Evolutionary conservation across 64 coral and sea anemone species (phyloP).

Genomic region (Stichodactyla helianthus): DNA sequence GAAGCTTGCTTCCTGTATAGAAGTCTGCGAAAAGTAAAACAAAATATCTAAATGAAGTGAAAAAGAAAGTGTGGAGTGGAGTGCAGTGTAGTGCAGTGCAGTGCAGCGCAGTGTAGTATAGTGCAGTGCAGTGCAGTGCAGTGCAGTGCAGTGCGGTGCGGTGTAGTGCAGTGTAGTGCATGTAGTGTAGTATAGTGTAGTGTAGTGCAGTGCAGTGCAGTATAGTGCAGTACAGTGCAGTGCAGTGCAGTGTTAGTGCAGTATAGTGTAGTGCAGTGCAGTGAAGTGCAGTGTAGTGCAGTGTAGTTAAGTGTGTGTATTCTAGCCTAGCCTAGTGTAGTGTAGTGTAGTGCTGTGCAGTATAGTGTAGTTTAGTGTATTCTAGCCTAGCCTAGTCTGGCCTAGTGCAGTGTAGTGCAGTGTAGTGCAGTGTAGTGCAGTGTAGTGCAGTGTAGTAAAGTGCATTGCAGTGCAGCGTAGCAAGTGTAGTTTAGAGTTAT

Average conservation of each 20-base stretch:
- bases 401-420: conserved; percentile 39
- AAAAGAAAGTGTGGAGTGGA: background rate
- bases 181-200: background rate
- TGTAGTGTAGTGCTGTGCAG: conserved; percentile 49
- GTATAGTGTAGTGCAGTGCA: conserved; percentile 19
- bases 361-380: conserved; percentile 47
- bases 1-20: background rate
- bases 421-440: background rate
- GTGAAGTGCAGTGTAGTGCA: conserved; percentile 33
- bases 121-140: conserved; percentile 2
- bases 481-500: no score
- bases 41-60: background rate
- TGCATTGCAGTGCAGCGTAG: no score
- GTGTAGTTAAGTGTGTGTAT: conserved; percentile 43
- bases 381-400: conserved; percentile 41
- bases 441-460: background rate
- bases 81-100: background rate
- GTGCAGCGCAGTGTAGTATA: background rate
- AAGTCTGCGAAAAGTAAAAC: background rate
- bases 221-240: background rate
- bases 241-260: background rate
- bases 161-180: background rate
- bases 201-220: background rate
- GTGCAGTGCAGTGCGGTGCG: background rate
- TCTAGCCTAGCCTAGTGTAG: conserved; percentile 42